Percentiles rank a stretch among this genome's conserved stretches.
Conservation (phyloP, 2,888 invertebrate genomes). For the Parascotia fuliginaria region DNA sequence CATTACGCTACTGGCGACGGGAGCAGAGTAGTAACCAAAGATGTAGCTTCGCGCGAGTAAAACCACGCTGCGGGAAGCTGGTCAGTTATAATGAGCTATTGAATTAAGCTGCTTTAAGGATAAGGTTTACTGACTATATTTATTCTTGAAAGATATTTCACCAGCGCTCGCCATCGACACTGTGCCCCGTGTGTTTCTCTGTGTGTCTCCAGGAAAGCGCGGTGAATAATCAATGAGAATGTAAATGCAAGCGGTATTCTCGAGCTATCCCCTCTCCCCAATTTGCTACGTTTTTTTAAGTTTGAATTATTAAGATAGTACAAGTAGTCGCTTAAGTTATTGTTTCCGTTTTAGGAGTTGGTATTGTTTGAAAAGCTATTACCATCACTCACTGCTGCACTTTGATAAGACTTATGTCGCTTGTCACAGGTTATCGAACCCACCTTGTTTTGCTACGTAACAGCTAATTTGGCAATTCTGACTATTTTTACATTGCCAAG, state of each 20-base stretch:
- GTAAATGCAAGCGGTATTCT: constrained; percentile 70
- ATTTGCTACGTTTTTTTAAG: constrained; percentile 72
- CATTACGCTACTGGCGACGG: no score
- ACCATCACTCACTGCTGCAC: no score
- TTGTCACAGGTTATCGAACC: no score
- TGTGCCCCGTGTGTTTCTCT: constrained; percentile 38
- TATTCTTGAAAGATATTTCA: constrained; percentile 20
- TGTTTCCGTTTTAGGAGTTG: constrained; percentile 55
- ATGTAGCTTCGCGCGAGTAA: no score
- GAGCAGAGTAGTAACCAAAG: no score
- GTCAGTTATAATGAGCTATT: no score
- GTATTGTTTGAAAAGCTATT: background rate
- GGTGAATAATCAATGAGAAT: constrained; percentile 74
- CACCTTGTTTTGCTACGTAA: no score
- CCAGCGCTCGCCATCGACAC: constrained; percentile 36
- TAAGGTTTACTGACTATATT: constrained; percentile 10
- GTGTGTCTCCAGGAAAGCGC: constrained; percentile 37
- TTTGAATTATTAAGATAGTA: constrained; percentile 72
- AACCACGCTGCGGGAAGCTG: no score
- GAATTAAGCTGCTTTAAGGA: background rate
- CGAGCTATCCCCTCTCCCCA: constrained; percentile 49
- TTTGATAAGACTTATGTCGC: no score
- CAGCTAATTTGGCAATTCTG: no score
- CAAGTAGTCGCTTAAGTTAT: constrained; percentile 69
- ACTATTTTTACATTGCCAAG: no score